Evolutionary conservation across 2,888 invertebrate genomes (phyloP), one percentile per base, ranked within the genome.

Genomic region (Noctua fimbriata): DNA sequence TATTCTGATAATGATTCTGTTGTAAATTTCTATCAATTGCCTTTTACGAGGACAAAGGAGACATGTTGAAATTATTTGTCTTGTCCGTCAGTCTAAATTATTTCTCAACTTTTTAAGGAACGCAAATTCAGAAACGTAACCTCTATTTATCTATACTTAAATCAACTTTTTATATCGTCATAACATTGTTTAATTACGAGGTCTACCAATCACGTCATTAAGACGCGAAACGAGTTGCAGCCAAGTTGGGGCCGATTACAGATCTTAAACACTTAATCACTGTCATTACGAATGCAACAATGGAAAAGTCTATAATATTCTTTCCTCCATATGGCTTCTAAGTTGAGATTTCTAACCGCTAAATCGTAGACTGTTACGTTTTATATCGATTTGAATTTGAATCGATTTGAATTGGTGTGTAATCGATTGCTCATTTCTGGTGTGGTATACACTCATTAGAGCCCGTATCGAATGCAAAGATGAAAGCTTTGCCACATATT

Each of bases 281-380:
- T 83, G 85, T 85, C 82, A 83, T 80, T 81, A 86, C 81, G 67
- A 79, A 84, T 86, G 84, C 66, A 80, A 88, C 87, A 87, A 88
- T 88, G 67, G 73, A 80, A 86, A 87, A 86, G 69, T 76, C 71
- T 89, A 69, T 84, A 81, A 78, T 88, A 86, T 84, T 86, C 87
- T 89, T 92, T 92, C 90, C 89, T 91, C 88, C 89, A 87, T 90
- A 90, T 89, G 88, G 82, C 85, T 87, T 86, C 74, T 87, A 87
- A 89, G 88, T 89, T 87, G 87, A 85, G 89, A 90, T 94, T 93
- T 94, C 92, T 93, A 93, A 94, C 93, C 92, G 89, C 93, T 91
- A 89, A 90, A 77, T 79, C 44, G 76, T 66, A 47, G 58, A 49
- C 66, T 76, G 86, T 86, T 78, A 83, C 81, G 70, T 74, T 86